Conservation (phyloP, 2,113 vertebrate genomes). For the Callorhinus ursinus region DNA sequence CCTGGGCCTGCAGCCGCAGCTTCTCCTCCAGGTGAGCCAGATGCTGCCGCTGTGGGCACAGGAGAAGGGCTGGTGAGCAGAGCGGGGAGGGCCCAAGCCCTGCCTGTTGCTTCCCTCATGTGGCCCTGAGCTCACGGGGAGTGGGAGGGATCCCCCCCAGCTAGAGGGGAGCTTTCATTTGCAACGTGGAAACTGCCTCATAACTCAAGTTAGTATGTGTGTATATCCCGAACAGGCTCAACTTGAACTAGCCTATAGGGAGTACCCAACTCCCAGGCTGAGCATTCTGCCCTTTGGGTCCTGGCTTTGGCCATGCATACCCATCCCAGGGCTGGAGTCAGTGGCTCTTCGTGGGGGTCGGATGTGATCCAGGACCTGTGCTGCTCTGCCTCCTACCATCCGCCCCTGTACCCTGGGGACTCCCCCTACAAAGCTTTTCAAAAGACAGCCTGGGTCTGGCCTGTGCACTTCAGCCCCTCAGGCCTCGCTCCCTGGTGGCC, state of each 20-base stretch:
- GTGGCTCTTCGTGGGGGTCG: neutral
- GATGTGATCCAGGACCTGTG: neutral
- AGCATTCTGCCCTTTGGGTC: neutral
- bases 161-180: no score
- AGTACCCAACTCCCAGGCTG: neutral
- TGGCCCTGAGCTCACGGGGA: neutral
- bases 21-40: slow-evolving; percentile 92
- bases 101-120: neutral
- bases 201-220: fast-evolving
- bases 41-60: slow-evolving; percentile 88
- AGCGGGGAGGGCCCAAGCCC: no score
- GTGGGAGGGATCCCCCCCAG: neutral
- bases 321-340: neutral
- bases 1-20: slow-evolving; percentile 87
- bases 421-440: neutral
- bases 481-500: neutral
- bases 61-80: neutral
- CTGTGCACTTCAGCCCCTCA: neutral
- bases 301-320: neutral
- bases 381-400: neutral
- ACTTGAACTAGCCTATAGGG: no score
- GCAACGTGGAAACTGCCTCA: fast-evolving
- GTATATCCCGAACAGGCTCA: neutral
- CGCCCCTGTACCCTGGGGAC: no score
- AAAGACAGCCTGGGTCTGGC: neutral